Percentiles rank a stretch among this genome's conserved stretches.
Conservation (phyloP, 2,888 invertebrate species). For the Meta bourneti region DNA sequence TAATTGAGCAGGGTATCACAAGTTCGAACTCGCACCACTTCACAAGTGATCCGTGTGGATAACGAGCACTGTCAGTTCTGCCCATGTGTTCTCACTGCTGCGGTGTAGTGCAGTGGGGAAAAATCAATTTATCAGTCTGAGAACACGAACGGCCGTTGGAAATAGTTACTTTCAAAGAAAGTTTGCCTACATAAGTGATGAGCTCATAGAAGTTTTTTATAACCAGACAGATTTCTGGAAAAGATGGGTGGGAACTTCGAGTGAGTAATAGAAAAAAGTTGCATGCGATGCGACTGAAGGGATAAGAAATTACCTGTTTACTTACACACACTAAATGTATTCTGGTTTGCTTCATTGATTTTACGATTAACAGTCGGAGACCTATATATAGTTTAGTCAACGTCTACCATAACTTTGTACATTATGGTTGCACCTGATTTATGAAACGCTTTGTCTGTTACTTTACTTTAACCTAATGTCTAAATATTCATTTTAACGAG, state of each 20-base stretch:
- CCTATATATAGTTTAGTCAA: conserved; percentile 45
- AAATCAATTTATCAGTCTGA: conserved; percentile 46
- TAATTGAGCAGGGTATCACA: too few relatives aligned
- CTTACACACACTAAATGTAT: not conserved
- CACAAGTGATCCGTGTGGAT: not conserved
- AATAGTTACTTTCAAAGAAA: conserved; percentile 27
- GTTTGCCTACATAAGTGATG: conserved; percentile 7
- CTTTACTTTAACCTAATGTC: not conserved
- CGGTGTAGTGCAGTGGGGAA: not conserved
- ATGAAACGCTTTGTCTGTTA: not conserved
- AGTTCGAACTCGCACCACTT: not conserved
- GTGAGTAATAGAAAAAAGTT: not conserved
- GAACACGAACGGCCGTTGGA: not conserved
- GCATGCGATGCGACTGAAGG: too few relatives aligned
- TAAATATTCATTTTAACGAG: too few relatives aligned
- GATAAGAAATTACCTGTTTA: too few relatives aligned
- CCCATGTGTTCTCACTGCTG: conserved; percentile 23
- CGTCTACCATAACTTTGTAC: conserved; percentile 12
- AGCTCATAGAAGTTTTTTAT: not conserved
- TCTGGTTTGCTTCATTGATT: conserved; percentile 40
- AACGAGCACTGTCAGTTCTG: not conserved
- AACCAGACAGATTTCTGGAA: not conserved
- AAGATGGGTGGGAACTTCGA: not conserved
- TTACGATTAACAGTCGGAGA: conserved; percentile 53
- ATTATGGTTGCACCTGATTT: conserved; percentile 53